phyloP scores from a whole-genome alignment of 2,888 invertebrate genomes.

The Eupithecia vulgata region DNA sequence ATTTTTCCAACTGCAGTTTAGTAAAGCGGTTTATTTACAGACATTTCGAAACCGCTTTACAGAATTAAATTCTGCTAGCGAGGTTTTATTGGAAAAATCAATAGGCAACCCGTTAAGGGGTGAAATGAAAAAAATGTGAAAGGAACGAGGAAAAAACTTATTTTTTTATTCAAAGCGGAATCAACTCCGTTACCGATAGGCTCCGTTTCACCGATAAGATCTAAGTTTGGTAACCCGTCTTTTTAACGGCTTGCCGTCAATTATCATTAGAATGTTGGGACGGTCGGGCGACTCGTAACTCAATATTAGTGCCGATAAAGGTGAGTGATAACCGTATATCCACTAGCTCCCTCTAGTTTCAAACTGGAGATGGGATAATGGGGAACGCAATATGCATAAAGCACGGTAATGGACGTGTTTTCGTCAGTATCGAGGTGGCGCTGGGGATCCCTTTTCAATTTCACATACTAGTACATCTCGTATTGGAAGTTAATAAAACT shows the following conservation, averaged over 20 bases:
- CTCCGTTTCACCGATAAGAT: constrained; percentile 58
- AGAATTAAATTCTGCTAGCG: constrained; percentile 33
- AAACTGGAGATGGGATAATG: constrained; percentile 56
- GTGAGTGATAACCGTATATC: constrained; percentile 75
- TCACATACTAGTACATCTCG: background rate
- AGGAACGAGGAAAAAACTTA: constrained; percentile 56
- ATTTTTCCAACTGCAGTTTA: constrained; percentile 41
- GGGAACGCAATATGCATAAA: constrained; percentile 57
- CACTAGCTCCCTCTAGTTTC: constrained; percentile 57
- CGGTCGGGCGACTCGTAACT: constrained; percentile 68
- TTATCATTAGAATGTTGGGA: constrained; percentile 75
- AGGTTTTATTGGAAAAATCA: constrained; percentile 39
- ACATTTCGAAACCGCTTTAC: constrained; percentile 42
- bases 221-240: constrained; percentile 73
- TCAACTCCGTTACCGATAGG: constrained; percentile 51
- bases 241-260: constrained; percentile 75
- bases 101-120: constrained; percentile 35
- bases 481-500: constrained; percentile 15
- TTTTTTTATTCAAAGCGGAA: constrained; percentile 53
- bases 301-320: constrained; percentile 81
- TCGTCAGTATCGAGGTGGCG: constrained; percentile 34
- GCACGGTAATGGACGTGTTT: constrained; percentile 44
- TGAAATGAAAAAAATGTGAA: constrained; percentile 51
- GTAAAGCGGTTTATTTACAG: constrained; percentile 43
- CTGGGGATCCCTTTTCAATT: background rate